phyloP scores from a whole-genome alignment of 2,113 vertebrate species.

The Aythya baeri region DNA sequence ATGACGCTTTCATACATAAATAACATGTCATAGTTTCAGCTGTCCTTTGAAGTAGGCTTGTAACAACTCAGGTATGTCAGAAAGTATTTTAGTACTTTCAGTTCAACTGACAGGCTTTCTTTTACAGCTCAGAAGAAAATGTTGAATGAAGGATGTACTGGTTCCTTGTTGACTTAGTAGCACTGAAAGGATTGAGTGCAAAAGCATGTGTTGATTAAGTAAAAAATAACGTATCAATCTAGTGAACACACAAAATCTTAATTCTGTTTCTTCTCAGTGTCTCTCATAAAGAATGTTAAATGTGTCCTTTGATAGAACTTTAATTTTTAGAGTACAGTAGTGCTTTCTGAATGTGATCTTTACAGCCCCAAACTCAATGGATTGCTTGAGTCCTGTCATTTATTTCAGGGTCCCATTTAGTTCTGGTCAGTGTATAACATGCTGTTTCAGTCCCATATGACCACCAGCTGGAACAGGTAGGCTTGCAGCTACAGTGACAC shows the following conservation, averaged over 20 bases:
- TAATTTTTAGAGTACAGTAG: background rate
- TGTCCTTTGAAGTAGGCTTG: background rate
- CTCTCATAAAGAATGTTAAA: background rate
- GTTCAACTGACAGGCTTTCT: background rate
- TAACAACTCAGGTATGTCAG: background rate
- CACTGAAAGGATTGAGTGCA: background rate
- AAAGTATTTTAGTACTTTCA: too few species aligned
- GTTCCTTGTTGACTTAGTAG: background rate
- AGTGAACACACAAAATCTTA: background rate
- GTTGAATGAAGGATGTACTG: background rate
- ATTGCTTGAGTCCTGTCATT: fast-evolving
- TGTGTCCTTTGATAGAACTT: background rate
- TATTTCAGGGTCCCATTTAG: background rate
- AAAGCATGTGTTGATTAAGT: background rate
- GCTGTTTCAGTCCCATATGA: fast-evolving
- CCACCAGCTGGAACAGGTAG: fast-evolving
- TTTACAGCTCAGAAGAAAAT: background rate
- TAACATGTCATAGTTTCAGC: background rate
- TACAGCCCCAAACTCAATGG: background rate
- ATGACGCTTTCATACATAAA: background rate
- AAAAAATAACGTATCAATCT: background rate
- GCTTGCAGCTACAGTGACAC: fast-evolving
- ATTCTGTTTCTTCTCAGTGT: background rate
- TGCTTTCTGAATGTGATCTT: fast-evolving
- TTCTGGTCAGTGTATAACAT: background rate